Conservation (phyloP, 2,113 vertebrate genomes). For the Megaleporinus macrocephalus region DNA sequence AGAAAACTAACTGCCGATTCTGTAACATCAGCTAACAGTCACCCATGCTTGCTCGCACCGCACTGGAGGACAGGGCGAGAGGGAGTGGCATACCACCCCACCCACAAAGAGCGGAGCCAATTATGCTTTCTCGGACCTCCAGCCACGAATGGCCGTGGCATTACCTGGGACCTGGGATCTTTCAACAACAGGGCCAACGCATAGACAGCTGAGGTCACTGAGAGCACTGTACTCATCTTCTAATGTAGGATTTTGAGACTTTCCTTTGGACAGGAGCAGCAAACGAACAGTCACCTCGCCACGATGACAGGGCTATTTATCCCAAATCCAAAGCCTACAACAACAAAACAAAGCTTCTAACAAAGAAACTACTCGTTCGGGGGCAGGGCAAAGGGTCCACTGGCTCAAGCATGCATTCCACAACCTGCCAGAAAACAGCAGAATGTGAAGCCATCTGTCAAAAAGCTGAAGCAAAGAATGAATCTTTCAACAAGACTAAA, state of each 20-base stretch:
- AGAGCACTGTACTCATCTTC: too few species aligned
- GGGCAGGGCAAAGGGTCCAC: not conserved
- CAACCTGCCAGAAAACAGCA: not conserved
- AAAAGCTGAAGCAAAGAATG: not conserved
- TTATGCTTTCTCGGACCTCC: not conserved
- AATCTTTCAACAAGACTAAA: too few species aligned
- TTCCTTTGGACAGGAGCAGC: not conserved
- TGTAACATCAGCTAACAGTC: too few species aligned
- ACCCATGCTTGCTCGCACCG: not conserved
- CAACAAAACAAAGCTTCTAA: not conserved
- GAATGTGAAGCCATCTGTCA: not conserved
- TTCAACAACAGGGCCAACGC: not conserved
- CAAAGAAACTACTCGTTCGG: not conserved
- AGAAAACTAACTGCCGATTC: too few species aligned
- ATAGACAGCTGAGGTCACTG: too few species aligned
- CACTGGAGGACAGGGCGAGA: not conserved
- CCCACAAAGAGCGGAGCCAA: not conserved
- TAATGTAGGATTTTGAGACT: not conserved
- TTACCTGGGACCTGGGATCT: not conserved
- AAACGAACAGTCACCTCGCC: not conserved
- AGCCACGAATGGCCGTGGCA: not conserved
- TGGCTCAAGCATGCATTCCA: constrained; percentile 2
- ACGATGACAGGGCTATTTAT: not conserved
- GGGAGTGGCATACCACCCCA: too few species aligned
- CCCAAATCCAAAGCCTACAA: not conserved